A percentile compares a stretch with the other conserved stretches of the same genome.
These are phyloP conservation scores for Hecatera dysodea DNA, from an alignment of 2,888 invertebrate genomes.

Conservation along the genomic window DNA sequence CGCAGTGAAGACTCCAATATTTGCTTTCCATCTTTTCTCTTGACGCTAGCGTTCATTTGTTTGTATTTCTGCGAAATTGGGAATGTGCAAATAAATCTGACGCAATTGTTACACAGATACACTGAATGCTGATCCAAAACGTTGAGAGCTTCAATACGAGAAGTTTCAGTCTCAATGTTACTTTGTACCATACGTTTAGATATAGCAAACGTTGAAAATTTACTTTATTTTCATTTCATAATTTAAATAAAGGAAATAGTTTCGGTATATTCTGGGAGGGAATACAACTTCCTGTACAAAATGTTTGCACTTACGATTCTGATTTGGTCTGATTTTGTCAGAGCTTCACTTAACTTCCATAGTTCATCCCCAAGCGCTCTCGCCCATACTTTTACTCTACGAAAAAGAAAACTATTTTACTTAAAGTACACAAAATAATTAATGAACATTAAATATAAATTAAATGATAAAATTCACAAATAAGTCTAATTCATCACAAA, in stretches of 20 bases:
- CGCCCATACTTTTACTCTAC: slow-evolving; percentile 95
- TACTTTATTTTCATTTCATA: background rate
- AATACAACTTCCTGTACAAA: background rate
- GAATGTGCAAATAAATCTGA: slow-evolving; percentile 12
- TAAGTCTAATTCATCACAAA: background rate
- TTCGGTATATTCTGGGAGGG: background rate
- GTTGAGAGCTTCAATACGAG: background rate
- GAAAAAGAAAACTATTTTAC: slow-evolving; percentile 51
- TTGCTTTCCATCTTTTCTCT: slow-evolving; percentile 94
- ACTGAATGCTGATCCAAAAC: background rate
- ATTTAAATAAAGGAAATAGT: background rate
- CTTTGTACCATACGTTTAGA: background rate
- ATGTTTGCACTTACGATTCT: slow-evolving; percentile 91
- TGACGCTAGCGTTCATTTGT: slow-evolving; percentile 94
- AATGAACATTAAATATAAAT: background rate
- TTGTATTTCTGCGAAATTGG: slow-evolving; percentile 93
- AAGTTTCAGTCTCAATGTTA: background rate
- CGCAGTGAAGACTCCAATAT: slow-evolving; percentile 95
- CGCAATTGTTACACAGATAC: background rate
- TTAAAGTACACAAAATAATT: background rate
- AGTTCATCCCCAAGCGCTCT: slow-evolving; percentile 94
- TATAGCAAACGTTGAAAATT: too few species aligned
- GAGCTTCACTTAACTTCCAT: slow-evolving; percentile 94
- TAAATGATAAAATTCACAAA: background rate
- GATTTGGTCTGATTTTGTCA: slow-evolving; percentile 95